Evolutionary conservation across 2,113 vertebrate species (phyloP).

Genomic region (Albula glossodonta): DNA sequence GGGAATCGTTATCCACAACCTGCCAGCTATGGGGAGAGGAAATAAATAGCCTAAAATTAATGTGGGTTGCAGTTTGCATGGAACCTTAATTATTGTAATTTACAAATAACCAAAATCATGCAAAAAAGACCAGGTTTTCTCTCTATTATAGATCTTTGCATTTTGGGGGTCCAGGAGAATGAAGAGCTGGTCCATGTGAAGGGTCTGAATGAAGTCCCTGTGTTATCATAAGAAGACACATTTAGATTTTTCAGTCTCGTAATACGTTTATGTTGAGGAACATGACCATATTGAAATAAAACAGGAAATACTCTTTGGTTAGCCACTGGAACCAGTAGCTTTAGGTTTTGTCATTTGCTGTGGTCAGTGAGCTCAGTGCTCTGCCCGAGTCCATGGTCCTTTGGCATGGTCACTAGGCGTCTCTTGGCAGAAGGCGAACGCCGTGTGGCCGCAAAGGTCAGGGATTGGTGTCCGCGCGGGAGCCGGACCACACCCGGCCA

Average conservation of each 20-base stretch:
- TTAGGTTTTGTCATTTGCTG: neutral
- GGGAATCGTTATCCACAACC: too few species aligned
- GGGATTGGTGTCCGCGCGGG: neutral
- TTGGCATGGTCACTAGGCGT: neutral
- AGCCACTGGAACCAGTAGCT: neutral
- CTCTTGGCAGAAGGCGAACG: neutral
- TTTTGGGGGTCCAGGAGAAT: too few species aligned
- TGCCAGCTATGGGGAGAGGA: too few species aligned
- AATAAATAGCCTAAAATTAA: too few species aligned
- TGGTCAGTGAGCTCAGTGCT: neutral
- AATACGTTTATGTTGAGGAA: neutral
- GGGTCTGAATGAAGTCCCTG: neutral
- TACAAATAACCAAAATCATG: too few species aligned
- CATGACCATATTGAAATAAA: neutral
- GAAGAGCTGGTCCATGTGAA: neutral
- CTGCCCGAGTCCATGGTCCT: neutral
- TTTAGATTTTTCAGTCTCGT: neutral
- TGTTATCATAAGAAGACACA: neutral
- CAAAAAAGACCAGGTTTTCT: too few species aligned
- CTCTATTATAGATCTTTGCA: too few species aligned
- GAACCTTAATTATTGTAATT: too few species aligned
- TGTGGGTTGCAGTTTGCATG: too few species aligned
- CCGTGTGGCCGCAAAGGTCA: neutral
- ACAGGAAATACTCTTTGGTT: neutral
- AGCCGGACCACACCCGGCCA: neutral